A percentile compares a stretch with the other conserved stretches of the same genome.
These are phyloP conservation scores for Acanthococcus lagerstroemiae DNA, from an alignment of 2,888 invertebrate species.

Conservation along the genomic window DNA sequence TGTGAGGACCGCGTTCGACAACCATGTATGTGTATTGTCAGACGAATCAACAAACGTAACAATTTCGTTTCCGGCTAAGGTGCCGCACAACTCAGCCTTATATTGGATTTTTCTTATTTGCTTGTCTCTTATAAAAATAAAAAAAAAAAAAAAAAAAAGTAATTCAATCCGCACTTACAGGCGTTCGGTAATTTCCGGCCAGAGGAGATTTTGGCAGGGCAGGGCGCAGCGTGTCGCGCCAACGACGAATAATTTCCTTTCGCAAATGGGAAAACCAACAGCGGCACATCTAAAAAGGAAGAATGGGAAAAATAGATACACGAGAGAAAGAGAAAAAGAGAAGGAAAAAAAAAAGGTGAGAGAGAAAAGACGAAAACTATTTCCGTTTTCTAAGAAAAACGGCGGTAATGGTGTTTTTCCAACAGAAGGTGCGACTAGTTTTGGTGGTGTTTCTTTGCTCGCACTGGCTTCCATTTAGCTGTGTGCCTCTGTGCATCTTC, in stretches of 20 bases:
- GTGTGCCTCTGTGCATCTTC: too few relatives aligned
- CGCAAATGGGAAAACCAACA: too few relatives aligned
- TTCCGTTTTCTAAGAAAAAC: neutral
- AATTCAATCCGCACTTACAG: slow-evolving; percentile 19
- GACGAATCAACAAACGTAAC: slow-evolving; percentile 14
- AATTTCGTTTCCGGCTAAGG: slow-evolving; percentile 23
- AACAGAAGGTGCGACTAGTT: too few relatives aligned
- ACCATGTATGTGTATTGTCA: neutral
- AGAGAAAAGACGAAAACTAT: neutral
- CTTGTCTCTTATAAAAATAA: too few relatives aligned
- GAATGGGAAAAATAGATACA: neutral
- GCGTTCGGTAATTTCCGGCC: slow-evolving; percentile 21
- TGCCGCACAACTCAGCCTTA: slow-evolving; percentile 1
- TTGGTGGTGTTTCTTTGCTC: too few relatives aligned
- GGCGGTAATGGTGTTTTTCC: neutral
- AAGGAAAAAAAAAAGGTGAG: neutral
- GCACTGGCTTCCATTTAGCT: too few relatives aligned
- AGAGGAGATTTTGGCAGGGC: slow-evolving; percentile 20
- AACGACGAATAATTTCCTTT: slow-evolving; percentile 21
- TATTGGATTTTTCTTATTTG: slow-evolving; percentile 20
- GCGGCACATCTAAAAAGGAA: too few relatives aligned
- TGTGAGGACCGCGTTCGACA: too few relatives aligned
- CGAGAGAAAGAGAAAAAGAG: neutral
- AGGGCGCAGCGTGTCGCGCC: slow-evolving; percentile 4
- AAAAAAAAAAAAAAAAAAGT: too few relatives aligned